phyloP scores from a whole-genome alignment of 2,888 invertebrate species.

The Fragum whitleyi region DNA sequence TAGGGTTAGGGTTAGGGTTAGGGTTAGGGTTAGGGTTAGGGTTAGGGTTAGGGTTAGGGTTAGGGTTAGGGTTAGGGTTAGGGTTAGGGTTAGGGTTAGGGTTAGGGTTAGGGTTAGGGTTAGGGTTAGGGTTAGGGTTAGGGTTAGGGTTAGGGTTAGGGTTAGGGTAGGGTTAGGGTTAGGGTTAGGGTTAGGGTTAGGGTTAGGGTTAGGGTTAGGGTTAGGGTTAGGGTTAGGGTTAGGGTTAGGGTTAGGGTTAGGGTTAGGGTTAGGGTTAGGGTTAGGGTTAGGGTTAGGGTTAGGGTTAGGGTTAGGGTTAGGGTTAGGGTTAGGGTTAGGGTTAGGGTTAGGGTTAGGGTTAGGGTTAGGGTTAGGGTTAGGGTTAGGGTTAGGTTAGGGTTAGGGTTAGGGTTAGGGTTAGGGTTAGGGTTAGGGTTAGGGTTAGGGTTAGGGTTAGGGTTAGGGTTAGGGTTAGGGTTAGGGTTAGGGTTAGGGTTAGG shows the following conservation, averaged over 20 bases:
- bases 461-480: conserved; percentile 53
- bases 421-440: conserved; percentile 60
- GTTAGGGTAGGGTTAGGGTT: too few relatives aligned
- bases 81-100: conserved; percentile 43
- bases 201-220: conserved; percentile 56
- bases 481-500: conserved; percentile 69
- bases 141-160: conserved; percentile 71
- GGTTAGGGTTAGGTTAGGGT: too few relatives aligned
- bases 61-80: conserved; percentile 60
- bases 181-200: conserved; percentile 67
- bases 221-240: conserved; percentile 33
- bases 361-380: conserved; percentile 57
- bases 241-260: conserved; percentile 58
- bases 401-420: conserved; percentile 58
- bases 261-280: conserved; percentile 53
- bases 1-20: conserved; percentile 32
- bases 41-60: conserved; percentile 53
- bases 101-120: conserved; percentile 14
- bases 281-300: conserved; percentile 57
- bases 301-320: background rate
- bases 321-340: conserved; percentile 34
- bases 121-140: conserved; percentile 62
- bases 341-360: conserved; percentile 49
- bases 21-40: conserved; percentile 9
- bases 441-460: conserved; percentile 65